A percentile compares a stretch with the other conserved stretches of the same genome.
These are phyloP conservation scores for Podarcis siculus DNA, from an alignment of 2,797 vertebrate genomes.

Conservation along the genomic window DNA sequence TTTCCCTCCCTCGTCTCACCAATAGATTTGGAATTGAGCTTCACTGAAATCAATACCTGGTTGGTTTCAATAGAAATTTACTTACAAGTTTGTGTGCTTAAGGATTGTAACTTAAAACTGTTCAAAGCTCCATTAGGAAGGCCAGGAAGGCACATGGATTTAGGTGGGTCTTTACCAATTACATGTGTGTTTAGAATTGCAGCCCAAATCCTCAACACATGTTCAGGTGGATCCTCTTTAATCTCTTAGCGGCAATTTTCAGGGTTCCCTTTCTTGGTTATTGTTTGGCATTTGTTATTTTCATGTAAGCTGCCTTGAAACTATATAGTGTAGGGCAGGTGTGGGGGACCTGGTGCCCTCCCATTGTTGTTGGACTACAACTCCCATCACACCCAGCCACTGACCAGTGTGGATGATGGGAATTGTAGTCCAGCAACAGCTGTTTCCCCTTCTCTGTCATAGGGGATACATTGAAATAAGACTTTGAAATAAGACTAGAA, in stretches of 20 bases:
- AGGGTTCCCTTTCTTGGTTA: not conserved
- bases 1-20: not conserved
- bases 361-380: too few relatives aligned
- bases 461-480: too few relatives aligned
- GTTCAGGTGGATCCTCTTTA: not conserved
- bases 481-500: not conserved
- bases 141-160: not conserved
- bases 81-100: not conserved
- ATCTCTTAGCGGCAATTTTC: not conserved
- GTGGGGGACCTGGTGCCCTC: too few relatives aligned
- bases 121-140: not conserved
- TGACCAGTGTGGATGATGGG: too few relatives aligned
- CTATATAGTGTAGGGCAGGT: not conserved
- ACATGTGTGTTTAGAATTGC: not conserved
- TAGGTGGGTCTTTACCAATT: not conserved
- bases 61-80: not conserved
- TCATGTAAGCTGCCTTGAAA: not conserved
- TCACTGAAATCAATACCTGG: too few relatives aligned
- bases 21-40: not conserved
- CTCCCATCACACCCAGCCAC: too few relatives aligned
- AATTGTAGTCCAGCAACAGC: too few relatives aligned
- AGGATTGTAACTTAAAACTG: not conserved
- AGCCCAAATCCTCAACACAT: not conserved
- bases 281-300: not conserved
- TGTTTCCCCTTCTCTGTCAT: too few relatives aligned